Conservation (phyloP, 2,797 vertebrate species). For the Columba guinea region DNA sequence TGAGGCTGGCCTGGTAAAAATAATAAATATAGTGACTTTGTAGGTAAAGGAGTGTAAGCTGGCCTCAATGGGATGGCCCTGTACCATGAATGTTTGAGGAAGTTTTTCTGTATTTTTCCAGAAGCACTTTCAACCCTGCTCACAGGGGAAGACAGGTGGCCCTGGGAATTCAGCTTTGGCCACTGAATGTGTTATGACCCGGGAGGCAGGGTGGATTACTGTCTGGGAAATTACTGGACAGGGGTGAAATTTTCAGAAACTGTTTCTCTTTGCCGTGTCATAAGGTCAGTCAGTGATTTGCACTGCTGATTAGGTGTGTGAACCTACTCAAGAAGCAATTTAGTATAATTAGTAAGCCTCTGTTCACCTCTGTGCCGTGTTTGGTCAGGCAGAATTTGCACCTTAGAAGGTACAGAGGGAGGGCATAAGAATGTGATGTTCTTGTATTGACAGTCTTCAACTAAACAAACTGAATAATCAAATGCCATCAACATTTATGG, state of each 20-base stretch:
- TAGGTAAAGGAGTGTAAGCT: neutral
- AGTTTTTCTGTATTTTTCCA: neutral
- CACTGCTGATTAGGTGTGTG: neutral
- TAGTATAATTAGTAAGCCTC: neutral
- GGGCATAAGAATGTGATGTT: rapidly evolving
- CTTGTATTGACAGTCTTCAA: neutral
- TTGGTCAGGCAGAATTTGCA: neutral
- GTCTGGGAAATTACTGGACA: neutral
- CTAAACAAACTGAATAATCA: neutral
- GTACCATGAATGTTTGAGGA: neutral
- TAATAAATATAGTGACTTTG: neutral
- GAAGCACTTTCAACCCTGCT: neutral
- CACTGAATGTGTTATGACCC: rapidly evolving
- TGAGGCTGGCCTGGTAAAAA: neutral
- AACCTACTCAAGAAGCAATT: neutral
- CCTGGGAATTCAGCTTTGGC: neutral
- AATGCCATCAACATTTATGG: neutral
- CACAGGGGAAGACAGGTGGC: neutral
- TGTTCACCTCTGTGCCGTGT: neutral
- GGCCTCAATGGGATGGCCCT: rapidly evolving
- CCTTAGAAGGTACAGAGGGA: neutral
- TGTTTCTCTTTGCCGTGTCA: neutral
- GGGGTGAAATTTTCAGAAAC: neutral
- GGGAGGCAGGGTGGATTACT: neutral
- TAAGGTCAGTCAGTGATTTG: neutral